A percentile compares a stretch with the other conserved stretches of the same genome.
Conservation (phyloP, 2,797 vertebrate genomes). For the Ptychadena robeensis region DNA sequence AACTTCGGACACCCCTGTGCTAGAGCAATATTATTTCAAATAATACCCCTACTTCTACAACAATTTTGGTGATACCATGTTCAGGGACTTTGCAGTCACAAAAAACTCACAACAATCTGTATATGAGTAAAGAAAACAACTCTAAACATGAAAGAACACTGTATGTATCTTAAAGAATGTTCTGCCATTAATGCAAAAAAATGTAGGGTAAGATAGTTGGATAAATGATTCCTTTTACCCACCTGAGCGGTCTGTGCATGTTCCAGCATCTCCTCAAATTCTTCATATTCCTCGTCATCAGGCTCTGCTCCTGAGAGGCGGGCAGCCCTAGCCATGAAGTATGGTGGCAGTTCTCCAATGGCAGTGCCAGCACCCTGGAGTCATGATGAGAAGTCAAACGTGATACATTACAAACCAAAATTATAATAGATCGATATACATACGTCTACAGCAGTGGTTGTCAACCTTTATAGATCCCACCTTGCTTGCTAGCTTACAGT, state of each 20-base stretch:
- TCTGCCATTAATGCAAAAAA: constrained; percentile 22
- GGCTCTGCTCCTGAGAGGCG: constrained; percentile 94
- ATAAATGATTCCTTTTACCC: constrained; percentile 67
- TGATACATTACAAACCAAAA: not conserved
- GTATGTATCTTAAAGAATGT: constrained; percentile 5
- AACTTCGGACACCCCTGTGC: too few species aligned
- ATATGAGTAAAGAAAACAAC: not conserved
- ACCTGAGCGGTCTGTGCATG: constrained; percentile 91
- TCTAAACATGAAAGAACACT: not conserved
- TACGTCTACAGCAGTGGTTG: not conserved
- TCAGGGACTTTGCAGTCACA: too few species aligned
- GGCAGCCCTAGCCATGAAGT: constrained; percentile 97
- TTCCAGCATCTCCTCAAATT: constrained; percentile 99
- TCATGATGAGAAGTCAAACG: constrained; percentile 24
- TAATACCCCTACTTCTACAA: too few species aligned
- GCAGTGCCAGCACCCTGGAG: constrained; percentile 94
- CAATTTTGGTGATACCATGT: too few species aligned
- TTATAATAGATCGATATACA: not conserved
- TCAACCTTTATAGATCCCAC: too few species aligned
- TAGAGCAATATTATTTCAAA: too few species aligned
- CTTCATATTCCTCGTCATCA: constrained; percentile 97
- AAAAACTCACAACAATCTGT: too few species aligned
- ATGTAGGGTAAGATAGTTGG: constrained; percentile 17
- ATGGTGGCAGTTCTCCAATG: constrained; percentile 95
- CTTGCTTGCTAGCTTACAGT: too few species aligned